Conservation (phyloP, 2,113 vertebrate species). For the Carollia perspicillata region DNA sequence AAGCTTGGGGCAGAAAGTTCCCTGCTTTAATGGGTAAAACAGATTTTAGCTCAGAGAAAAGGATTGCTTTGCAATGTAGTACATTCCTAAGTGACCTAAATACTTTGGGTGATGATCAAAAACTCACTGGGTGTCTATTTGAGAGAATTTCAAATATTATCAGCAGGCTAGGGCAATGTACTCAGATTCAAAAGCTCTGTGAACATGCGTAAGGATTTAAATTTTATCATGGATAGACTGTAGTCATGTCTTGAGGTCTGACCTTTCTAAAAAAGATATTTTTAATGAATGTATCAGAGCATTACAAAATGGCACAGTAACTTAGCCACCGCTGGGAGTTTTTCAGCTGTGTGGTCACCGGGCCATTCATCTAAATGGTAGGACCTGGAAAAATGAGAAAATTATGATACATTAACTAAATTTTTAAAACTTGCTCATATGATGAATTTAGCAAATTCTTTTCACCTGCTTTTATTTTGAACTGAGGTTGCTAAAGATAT, state of each 20-base stretch:
- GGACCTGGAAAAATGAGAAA: slow-evolving; percentile 7
- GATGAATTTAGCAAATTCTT: background rate
- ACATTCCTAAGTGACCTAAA: background rate
- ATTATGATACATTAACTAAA: background rate
- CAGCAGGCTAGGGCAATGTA: background rate
- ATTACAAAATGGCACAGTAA: background rate
- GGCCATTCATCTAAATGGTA: background rate
- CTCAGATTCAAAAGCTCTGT: background rate
- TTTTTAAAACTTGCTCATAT: background rate
- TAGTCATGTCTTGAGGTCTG: background rate
- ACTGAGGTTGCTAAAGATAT: background rate
- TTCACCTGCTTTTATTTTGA: background rate
- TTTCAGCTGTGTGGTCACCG: background rate
- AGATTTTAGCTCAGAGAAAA: slow-evolving; percentile 1
- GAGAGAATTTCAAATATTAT: background rate
- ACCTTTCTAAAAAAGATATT: background rate
- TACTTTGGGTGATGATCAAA: background rate
- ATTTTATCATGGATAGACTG: background rate
- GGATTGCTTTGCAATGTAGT: background rate
- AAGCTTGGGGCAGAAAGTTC: background rate
- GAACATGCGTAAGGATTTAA: background rate
- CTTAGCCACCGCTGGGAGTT: background rate
- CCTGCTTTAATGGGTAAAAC: slow-evolving; percentile 14
- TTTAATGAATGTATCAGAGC: background rate
- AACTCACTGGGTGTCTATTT: background rate